These are phyloP conservation scores for Coregonus sp. DNA, from an alignment of 2,797 vertebrate species.

Conservation along the genomic window DNA sequence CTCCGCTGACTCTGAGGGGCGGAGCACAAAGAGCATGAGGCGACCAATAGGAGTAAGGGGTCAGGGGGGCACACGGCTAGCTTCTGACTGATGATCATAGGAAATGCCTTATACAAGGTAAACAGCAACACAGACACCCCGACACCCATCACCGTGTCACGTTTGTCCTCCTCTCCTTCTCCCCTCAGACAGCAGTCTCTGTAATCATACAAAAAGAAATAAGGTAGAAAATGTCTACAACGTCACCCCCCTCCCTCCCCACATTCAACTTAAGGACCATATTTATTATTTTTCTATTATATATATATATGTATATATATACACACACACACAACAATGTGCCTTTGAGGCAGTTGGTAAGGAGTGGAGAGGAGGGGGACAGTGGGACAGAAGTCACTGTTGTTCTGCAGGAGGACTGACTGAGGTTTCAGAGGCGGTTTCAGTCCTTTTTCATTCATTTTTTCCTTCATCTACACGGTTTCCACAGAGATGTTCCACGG, in stretches of 20 bases:
- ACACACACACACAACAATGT: constrained; percentile 79
- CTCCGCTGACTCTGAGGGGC: background rate
- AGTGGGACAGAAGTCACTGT: constrained; percentile 10
- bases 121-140: constrained; percentile 19
- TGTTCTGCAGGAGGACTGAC: background rate
- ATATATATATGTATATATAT: constrained; percentile 78
- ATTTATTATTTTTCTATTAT: constrained; percentile 80
- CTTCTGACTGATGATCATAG: constrained; percentile 73
- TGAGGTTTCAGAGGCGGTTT: background rate
- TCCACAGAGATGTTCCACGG: constrained; percentile 10
- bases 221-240: constrained; percentile 86
- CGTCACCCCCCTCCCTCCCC: constrained; percentile 80
- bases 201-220: constrained; percentile 62
- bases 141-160: constrained; percentile 37
- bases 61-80: background rate
- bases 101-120: constrained; percentile 45
- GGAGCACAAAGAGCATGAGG: background rate
- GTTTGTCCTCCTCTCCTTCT: constrained; percentile 67
- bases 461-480: background rate
- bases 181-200: constrained; percentile 51
- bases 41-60: background rate
- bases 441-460: background rate
- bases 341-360: constrained; percentile 89
- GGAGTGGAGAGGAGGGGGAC: constrained; percentile 67
- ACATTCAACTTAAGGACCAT: constrained; percentile 81